phyloP scores from a whole-genome alignment of 2,888 invertebrate species.

The Mythimna loreyi region DNA sequence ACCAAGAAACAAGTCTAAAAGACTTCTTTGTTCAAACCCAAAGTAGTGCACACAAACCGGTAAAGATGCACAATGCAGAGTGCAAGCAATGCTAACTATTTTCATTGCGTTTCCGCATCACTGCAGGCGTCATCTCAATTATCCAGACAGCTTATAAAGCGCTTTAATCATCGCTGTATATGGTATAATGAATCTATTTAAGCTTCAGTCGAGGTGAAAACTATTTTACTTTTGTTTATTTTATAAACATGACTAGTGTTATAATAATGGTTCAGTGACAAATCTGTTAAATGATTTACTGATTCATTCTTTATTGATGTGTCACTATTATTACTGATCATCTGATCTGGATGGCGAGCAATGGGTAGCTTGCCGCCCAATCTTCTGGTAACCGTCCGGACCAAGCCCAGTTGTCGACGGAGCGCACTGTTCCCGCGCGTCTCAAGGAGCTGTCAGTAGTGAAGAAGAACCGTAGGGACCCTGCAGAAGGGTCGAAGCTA shows the following conservation, averaged over 20 bases:
- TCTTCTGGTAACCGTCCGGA: too few species aligned
- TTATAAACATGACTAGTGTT: slow-evolving; percentile 26
- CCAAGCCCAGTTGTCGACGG: too few species aligned
- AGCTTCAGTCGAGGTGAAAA: slow-evolving; percentile 39
- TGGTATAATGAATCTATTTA: slow-evolving; percentile 57
- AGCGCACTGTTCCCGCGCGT: too few species aligned
- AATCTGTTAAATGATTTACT: slow-evolving; percentile 3
- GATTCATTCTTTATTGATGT: neutral
- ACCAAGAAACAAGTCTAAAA: neutral
- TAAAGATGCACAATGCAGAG: slow-evolving; percentile 34
- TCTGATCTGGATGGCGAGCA: too few species aligned
- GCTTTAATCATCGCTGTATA: slow-evolving; percentile 48
- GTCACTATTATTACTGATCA: neutral
- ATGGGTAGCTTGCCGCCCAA: too few species aligned
- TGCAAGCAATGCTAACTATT: slow-evolving; percentile 47
- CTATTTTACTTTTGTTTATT: slow-evolving; percentile 52
- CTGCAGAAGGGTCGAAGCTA: too few species aligned
- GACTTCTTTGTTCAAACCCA: neutral
- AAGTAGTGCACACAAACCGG: slow-evolving; percentile 16
- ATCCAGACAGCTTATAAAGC: slow-evolving; percentile 53
- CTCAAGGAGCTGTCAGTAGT: too few species aligned
- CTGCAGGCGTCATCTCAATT: slow-evolving; percentile 54
- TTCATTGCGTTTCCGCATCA: slow-evolving; percentile 54
- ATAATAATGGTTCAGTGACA: slow-evolving; percentile 16
- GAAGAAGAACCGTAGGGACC: too few species aligned